Conservation (phyloP, 1,140 invertebrate species). For the Leptinotarsa undecemlineata region DNA sequence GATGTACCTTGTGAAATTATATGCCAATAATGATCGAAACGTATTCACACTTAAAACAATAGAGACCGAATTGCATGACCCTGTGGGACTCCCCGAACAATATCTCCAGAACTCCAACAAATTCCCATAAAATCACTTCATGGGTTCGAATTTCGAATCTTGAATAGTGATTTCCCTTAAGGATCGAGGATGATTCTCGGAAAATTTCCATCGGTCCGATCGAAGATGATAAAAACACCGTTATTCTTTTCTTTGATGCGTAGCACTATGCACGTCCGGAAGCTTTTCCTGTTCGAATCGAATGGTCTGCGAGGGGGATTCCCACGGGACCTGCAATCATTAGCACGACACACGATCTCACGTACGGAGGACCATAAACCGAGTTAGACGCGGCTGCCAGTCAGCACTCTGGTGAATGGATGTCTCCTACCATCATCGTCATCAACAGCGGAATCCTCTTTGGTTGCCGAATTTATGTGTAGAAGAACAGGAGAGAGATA, state of each 20-base stretch:
- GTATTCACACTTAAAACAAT: too few relatives aligned
- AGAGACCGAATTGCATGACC: too few relatives aligned
- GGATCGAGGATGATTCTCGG: neutral
- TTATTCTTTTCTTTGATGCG: constrained; percentile 3
- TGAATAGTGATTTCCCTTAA: neutral
- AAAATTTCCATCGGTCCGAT: constrained; percentile 5
- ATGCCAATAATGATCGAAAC: too few relatives aligned
- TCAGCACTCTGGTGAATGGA: constrained; percentile 33
- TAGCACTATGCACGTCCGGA: constrained; percentile 9
- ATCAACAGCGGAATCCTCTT: constrained; percentile 28
- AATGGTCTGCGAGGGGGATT: constrained; percentile 10
- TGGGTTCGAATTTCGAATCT: too few relatives aligned
- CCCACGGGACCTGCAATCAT: constrained; percentile 20
- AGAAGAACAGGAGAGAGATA: neutral
- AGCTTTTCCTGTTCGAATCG: constrained; percentile 10
- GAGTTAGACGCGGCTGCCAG: constrained; percentile 30
- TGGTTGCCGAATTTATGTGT: constrained; percentile 19
- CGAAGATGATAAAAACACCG: constrained; percentile 5
- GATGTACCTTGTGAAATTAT: too few relatives aligned
- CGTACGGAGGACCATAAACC: constrained; percentile 29
- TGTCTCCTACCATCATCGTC: constrained; percentile 22
- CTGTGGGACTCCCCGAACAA: too few relatives aligned
- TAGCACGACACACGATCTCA: constrained; percentile 30
- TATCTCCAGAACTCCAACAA: neutral
- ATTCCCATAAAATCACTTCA: neutral